Evolutionary conservation across 2,797 vertebrate species (phyloP), one percentile per base, ranked within the genome.

Genomic region (Poeciliopsis gracilis): DNA sequence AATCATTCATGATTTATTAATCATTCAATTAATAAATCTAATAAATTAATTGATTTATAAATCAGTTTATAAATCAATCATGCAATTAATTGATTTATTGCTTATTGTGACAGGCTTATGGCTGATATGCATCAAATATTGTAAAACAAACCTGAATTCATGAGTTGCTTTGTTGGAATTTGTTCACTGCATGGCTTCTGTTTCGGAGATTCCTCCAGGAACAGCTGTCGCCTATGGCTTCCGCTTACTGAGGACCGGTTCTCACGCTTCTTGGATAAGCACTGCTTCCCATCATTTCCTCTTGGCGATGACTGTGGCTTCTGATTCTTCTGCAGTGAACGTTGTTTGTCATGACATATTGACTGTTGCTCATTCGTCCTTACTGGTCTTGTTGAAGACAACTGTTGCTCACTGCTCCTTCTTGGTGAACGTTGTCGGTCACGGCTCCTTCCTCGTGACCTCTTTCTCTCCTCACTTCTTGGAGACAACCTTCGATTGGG

Each of bases 111-210:
- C 47, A 45, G 23, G 3, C 12, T n/a, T 23, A 43, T 3, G 23
- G 25, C 43, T 25, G 10, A 25, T n/a, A 41, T 20, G 4, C 15
- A 36, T 23, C 20, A 67, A 67, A 25, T 23, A 45, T 70, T 70
- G 43, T n/a, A 43, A 15, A 45, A 70, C 67, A n/a, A 70, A 70
- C 67, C 67, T 70, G 67, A 70, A 28, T 45, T 70, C 23, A 43
- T 41, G 1, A 25, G 18, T 25, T 43, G 36, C 10, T 16, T 41
- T 45, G 1, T n/a, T 70, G 45, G 67, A 23, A 45, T 70, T n/a
- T 70, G 11, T 70, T 70, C 67, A 45, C 23, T 70, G 67, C 41
- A 16, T 43, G 67, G 7, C 11, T n/a, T 70, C 67, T 70, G 45
- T n/a, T 43, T n/a, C 6, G 41, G 18, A 15, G 38, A 28, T 45